These are phyloP conservation scores for Setipinna tenuifilis DNA, from an alignment of 2,797 vertebrate genomes.

Conservation along the genomic window DNA sequence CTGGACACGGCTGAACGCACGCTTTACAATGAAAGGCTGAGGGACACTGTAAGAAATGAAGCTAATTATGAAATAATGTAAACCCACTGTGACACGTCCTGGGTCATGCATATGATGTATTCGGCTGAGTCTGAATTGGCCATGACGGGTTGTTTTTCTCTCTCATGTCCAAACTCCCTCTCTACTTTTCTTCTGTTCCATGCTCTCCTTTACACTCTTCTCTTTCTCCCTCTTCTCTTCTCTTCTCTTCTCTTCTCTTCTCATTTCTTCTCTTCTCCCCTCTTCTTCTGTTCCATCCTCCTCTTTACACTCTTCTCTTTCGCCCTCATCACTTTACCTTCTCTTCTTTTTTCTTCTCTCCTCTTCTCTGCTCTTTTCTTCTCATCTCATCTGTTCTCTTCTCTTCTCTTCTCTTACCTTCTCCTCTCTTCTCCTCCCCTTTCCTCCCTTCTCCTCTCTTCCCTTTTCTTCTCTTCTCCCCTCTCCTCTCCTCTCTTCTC, in stretches of 20 bases:
- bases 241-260: not conserved
- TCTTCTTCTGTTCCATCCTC: not conserved
- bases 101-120: not conserved
- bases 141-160: slow-evolving; percentile 1
- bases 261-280: not conserved
- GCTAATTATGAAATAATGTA: not conserved
- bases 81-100: not conserved
- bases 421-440: not conserved
- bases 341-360: not conserved
- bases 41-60: not conserved
- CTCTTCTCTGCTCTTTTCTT: not conserved
- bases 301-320: not conserved
- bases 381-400: not conserved
- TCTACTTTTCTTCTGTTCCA: too few species aligned
- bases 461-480: not conserved
- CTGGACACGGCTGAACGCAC: not conserved
- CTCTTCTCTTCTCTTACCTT: not conserved
- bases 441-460: not conserved
- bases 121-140: not conserved
- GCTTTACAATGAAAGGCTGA: not conserved
- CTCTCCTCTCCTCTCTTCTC: not conserved
- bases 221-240: not conserved
- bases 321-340: not conserved
- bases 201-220: not conserved
- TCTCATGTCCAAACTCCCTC: not conserved